phyloP scores from a whole-genome alignment of 2,797 vertebrate species.

The Novumbra hubbsi region DNA sequence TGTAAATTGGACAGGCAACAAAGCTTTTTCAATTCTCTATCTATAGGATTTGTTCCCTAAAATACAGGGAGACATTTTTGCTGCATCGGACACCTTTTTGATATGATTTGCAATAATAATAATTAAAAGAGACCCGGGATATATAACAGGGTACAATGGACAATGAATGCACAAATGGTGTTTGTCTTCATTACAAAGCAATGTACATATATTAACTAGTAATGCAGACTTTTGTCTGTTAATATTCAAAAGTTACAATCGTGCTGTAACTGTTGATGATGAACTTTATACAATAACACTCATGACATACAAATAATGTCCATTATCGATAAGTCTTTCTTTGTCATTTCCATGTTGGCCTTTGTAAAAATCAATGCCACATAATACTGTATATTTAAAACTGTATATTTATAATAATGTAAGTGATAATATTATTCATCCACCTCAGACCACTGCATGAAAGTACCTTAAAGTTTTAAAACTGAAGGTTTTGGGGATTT shows the following conservation, averaged over 20 bases:
- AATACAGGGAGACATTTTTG: slow-evolving; percentile 38
- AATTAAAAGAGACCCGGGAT: not conserved
- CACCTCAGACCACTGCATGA: not conserved
- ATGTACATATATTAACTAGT: slow-evolving; percentile 10
- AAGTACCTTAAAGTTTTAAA: not conserved
- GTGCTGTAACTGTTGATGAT: slow-evolving; percentile 26
- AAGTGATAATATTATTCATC: not conserved
- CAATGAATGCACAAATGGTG: slow-evolving; percentile 1
- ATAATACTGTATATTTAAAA: slow-evolving; percentile 22
- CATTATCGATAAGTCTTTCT: slow-evolving; percentile 25
- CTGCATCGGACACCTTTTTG: slow-evolving; percentile 37
- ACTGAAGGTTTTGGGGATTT: not conserved
- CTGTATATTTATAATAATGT: not conserved
- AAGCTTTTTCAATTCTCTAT: slow-evolving; percentile 12
- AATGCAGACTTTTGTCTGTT: slow-evolving; percentile 9
- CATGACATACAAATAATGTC: slow-evolving; percentile 40
- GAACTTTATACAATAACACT: slow-evolving; percentile 30
- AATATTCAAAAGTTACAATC: slow-evolving; percentile 28
- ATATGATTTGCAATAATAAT: slow-evolving; percentile 35
- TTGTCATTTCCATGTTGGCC: slow-evolving; percentile 11
- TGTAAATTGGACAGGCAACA: not conserved
- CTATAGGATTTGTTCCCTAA: slow-evolving; percentile 22
- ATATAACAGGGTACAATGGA: slow-evolving; percentile 11
- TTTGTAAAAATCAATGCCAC: slow-evolving; percentile 28
- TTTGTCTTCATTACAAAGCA: slow-evolving; percentile 4